These are phyloP conservation scores for Chamaea fasciata DNA, from an alignment of 2,113 vertebrate species.

Conservation along the genomic window DNA sequence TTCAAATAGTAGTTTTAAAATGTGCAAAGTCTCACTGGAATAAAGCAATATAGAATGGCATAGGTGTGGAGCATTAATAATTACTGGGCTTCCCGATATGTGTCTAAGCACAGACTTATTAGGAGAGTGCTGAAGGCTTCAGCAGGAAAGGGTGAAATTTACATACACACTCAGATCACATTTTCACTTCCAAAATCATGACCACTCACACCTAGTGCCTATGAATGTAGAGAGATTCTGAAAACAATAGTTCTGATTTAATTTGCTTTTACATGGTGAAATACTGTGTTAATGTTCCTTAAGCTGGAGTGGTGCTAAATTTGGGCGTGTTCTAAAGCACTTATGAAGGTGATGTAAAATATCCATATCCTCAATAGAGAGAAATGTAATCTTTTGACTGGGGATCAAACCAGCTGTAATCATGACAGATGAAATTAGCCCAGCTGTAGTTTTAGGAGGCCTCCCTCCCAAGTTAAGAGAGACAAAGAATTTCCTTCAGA, in stretches of 20 bases:
- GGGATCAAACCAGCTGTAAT: neutral
- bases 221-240: neutral
- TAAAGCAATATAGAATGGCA: neutral
- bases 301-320: neutral
- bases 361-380: neutral
- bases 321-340: neutral
- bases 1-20: neutral
- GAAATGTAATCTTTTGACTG: neutral
- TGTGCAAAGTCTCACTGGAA: neutral
- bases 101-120: neutral
- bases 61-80: neutral
- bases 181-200: neutral
- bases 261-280: neutral
- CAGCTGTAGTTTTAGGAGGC: neutral
- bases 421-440: neutral
- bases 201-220: neutral
- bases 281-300: neutral
- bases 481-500: neutral
- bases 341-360: neutral
- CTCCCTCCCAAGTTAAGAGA: neutral
- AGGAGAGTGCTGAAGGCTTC: neutral
- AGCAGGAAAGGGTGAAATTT: neutral
- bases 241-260: neutral
- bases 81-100: neutral
- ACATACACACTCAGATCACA: neutral